Evolutionary conservation across 2,113 vertebrate genomes (phyloP).

Genomic region (Progne subis): DNA sequence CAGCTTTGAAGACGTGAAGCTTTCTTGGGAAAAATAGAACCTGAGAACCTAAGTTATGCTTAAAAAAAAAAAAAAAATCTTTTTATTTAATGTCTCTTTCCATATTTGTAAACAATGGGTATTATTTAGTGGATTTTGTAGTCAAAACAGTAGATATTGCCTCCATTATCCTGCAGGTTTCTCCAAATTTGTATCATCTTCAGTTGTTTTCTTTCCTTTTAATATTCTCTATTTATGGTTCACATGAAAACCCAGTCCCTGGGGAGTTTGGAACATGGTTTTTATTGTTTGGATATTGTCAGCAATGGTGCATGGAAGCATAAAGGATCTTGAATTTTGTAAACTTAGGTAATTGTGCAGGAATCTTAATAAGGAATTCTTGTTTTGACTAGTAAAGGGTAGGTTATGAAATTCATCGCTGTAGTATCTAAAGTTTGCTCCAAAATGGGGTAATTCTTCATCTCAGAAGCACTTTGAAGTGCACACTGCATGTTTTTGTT

Average conservation of each 20-base stretch:
- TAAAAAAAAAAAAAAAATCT: not conserved
- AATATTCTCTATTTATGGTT: constrained; percentile 41
- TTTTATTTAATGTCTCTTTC: not conserved
- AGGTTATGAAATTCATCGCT: constrained; percentile 6
- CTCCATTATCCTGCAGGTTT: not conserved
- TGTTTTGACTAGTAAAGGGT: constrained; percentile 51
- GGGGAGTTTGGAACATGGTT: not conserved
- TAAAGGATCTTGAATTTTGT: constrained; percentile 32
- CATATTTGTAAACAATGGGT: not conserved
- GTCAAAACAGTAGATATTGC: constrained; percentile 21
- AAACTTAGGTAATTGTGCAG: not conserved
- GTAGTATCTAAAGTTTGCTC: not conserved
- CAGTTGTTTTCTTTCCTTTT: constrained; percentile 20
- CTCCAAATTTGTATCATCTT: not conserved
- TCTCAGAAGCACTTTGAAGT: constrained; percentile 3
- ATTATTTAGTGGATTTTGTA: not conserved
- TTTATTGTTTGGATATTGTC: constrained; percentile 33
- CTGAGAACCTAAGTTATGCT: accelerated
- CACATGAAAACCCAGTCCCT: not conserved
- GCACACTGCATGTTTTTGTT: not conserved
- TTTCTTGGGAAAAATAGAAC: not conserved
- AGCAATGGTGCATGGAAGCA: not conserved
- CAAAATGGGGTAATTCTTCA: not conserved
- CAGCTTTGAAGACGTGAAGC: not conserved
- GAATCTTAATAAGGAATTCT: constrained; percentile 12